These are phyloP conservation scores for Aphaenogaster ashmeadi DNA, from an alignment of 1,140 invertebrate genomes.

Conservation along the genomic window DNA sequence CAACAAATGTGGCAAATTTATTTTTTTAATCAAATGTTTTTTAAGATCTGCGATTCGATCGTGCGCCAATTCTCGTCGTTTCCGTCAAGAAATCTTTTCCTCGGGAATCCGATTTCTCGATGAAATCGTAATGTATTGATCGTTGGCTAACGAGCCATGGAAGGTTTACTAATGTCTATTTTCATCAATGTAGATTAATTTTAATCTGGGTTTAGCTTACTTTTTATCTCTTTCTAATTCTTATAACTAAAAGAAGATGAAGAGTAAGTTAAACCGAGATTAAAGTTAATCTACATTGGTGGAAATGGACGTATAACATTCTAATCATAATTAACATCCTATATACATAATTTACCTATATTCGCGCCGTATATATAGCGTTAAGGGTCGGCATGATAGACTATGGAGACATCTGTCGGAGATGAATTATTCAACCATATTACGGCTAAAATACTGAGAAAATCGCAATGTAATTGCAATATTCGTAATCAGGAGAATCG, in stretches of 20 bases:
- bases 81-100: not conserved
- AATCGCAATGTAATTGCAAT: too few relatives aligned
- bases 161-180: not conserved
- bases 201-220: too few relatives aligned
- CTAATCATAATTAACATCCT: not conserved
- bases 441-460: too few relatives aligned
- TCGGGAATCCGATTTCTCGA: not conserved
- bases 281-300: too few relatives aligned
- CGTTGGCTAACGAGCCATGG: not conserved
- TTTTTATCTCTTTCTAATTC: too few relatives aligned
- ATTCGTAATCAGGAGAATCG: too few relatives aligned
- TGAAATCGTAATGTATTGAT: conserved; percentile 14
- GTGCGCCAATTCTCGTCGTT: not conserved
- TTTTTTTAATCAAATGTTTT: not conserved
- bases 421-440: too few relatives aligned
- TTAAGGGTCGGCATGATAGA: too few relatives aligned
- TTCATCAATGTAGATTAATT: too few relatives aligned
- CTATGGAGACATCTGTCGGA: too few relatives aligned
- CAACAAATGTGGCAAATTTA: conserved; percentile 13
- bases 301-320: not conserved
- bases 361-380: not conserved
- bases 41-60: conserved; percentile 11
- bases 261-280: too few relatives aligned
- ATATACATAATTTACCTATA: not conserved
- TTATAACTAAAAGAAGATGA: too few relatives aligned